A percentile compares a stretch with the other conserved stretches of the same genome.
Conservation (phyloP, 1,140 invertebrate genomes). For the Diprion similis region DNA sequence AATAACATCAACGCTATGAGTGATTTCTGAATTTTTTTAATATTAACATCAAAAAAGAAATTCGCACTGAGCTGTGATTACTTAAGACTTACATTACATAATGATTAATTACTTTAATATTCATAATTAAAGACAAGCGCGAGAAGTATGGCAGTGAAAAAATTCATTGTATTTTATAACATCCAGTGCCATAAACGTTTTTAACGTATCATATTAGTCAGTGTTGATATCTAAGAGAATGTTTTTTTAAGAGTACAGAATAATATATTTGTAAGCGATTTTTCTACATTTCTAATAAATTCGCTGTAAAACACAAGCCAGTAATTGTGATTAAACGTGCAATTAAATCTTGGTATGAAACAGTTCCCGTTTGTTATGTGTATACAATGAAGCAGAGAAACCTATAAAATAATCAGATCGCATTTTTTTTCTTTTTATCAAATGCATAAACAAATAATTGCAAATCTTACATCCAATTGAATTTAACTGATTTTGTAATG, state of each 20-base stretch:
- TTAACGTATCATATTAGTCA: not conserved
- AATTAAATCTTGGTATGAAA: not conserved
- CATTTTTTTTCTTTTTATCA: too few relatives aligned
- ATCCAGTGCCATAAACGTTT: not conserved
- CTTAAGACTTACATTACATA: not conserved
- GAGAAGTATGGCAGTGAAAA: not conserved
- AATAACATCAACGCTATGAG: too few relatives aligned
- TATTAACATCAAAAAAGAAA: too few relatives aligned
- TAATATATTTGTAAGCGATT: slow-evolving; percentile 19
- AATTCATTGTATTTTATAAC: not conserved
- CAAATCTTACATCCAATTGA: too few relatives aligned
- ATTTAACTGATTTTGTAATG: too few relatives aligned
- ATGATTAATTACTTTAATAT: not conserved
- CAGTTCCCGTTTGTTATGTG: too few relatives aligned
- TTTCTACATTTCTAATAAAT: slow-evolving; percentile 21
- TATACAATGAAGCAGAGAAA: too few relatives aligned
- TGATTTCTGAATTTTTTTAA: too few relatives aligned
- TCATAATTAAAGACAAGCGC: not conserved
- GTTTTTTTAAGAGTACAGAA: not conserved
- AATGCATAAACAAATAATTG: too few relatives aligned
- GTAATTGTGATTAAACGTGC: not conserved
- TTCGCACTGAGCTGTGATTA: slow-evolving; percentile 3
- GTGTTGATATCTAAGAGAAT: not conserved
- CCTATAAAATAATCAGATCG: too few relatives aligned
- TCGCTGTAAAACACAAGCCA: not conserved